A percentile compares a stretch with the other conserved stretches of the same genome.
phyloP scores from a whole-genome alignment of 2,888 invertebrate species.

The Mythimna vitellina region DNA sequence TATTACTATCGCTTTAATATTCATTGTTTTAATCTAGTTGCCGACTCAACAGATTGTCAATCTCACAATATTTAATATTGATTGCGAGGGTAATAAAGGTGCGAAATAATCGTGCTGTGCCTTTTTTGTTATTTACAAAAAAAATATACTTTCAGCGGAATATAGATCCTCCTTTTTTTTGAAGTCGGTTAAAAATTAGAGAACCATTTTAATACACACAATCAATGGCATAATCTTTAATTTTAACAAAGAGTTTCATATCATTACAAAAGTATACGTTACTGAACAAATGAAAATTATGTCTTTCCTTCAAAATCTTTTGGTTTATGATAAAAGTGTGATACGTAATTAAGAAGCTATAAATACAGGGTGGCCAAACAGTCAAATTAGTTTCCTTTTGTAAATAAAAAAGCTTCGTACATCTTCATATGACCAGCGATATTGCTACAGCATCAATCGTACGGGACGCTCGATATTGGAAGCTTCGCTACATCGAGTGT shows the following conservation, averaged over 20 bases:
- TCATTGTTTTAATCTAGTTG: slow-evolving; percentile 12
- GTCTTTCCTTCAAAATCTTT: neutral
- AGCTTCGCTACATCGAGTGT: no score
- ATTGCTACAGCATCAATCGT: no score
- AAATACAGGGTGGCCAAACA: neutral
- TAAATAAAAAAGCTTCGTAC: no score
- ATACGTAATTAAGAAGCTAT: neutral
- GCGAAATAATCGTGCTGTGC: neutral
- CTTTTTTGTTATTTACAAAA: neutral
- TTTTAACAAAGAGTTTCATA: neutral
- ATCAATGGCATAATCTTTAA: neutral
- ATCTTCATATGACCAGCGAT: no score
- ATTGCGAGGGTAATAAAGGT: neutral
- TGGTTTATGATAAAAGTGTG: neutral
- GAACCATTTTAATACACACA: neutral
- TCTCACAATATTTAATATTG: slow-evolving; percentile 15
- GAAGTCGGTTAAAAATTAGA: no score
- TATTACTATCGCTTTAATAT: neutral
- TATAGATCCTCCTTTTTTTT: no score
- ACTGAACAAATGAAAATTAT: neutral
- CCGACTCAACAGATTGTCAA: neutral
- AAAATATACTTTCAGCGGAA: no score
- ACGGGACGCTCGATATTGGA: no score
- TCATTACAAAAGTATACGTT: neutral
- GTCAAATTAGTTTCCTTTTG: no score